Evolutionary conservation across 1,140 invertebrate genomes (phyloP).

Genomic region (Varroa destructor): DNA sequence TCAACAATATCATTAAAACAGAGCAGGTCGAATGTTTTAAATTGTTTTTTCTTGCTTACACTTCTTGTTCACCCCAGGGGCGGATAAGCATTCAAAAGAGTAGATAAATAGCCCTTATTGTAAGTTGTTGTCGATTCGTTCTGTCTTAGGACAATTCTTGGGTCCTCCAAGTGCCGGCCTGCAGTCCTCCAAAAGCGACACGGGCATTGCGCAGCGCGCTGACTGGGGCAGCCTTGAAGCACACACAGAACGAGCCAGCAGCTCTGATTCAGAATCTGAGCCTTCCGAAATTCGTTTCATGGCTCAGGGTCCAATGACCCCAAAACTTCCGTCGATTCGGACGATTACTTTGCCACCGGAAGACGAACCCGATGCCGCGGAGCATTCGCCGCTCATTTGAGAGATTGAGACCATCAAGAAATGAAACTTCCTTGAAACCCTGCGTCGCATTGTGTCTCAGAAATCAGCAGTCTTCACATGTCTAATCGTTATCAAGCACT

Average conservation of each 20-base stretch:
- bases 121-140: no score
- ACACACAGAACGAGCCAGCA: conserved; percentile 6
- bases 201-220: conserved; percentile 1
- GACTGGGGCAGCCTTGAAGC: conserved; percentile 2
- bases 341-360: not conserved
- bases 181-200: conserved; percentile 21
- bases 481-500: no score
- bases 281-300: conserved; percentile 12
- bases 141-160: no score
- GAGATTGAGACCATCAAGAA: not conserved
- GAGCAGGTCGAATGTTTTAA: no score
- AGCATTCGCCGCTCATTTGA: conserved; percentile 23
- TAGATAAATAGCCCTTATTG: no score
- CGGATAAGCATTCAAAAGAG: no score
- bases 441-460: no score
- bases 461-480: no score
- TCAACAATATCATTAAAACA: no score
- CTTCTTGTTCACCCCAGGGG: no score
- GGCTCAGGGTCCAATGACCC: not conserved
- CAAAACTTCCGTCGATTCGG: not conserved
- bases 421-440: not conserved
- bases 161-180: not conserved
- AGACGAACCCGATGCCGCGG: not conserved
- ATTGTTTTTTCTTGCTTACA: no score
- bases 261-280: conserved; percentile 17